A percentile compares a stretch with the other conserved stretches of the same genome.
Conservation (phyloP, 2,113 vertebrate genomes). For the Pangasianodon gigas region DNA sequence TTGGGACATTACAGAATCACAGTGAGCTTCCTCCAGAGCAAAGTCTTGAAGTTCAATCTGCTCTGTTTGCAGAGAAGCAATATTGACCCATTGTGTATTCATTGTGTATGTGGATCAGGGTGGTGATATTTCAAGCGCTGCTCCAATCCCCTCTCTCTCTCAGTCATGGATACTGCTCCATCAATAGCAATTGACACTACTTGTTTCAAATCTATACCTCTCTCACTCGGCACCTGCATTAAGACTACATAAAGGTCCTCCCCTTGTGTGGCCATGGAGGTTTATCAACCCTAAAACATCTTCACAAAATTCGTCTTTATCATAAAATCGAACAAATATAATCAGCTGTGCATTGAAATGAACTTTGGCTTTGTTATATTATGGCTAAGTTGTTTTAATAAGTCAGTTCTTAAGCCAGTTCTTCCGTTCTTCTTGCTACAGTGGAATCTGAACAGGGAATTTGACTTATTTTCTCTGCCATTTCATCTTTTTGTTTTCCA, state of each 20-base stretch:
- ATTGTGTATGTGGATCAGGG: not conserved
- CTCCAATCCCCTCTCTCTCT: too few species aligned
- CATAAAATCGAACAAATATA: not conserved
- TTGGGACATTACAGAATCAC: not conserved
- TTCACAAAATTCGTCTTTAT: not conserved
- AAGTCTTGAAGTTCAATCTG: conserved; percentile 35
- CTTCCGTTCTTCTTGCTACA: conserved; percentile 37
- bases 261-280: too few species aligned
- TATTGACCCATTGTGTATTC: not conserved
- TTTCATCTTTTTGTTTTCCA: conserved; percentile 33
- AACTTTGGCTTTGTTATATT: conserved; percentile 34
- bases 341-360: conserved; percentile 14
- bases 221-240: conserved; percentile 7
- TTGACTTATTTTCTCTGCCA: not conserved
- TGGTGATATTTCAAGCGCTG: too few species aligned
- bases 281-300: conserved; percentile 3
- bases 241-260: too few species aligned
- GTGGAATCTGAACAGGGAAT: conserved; percentile 9
- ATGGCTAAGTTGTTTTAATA: conserved; percentile 10
- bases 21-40: conserved; percentile 33
- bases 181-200: not conserved
- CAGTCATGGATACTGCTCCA: too few species aligned
- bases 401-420: conserved; percentile 19
- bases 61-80: conserved; percentile 39
- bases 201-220: not conserved